Base-by-base conservation (phyloP, 2,113 vertebrate genomes). In the Cacatua alba region DNA sequence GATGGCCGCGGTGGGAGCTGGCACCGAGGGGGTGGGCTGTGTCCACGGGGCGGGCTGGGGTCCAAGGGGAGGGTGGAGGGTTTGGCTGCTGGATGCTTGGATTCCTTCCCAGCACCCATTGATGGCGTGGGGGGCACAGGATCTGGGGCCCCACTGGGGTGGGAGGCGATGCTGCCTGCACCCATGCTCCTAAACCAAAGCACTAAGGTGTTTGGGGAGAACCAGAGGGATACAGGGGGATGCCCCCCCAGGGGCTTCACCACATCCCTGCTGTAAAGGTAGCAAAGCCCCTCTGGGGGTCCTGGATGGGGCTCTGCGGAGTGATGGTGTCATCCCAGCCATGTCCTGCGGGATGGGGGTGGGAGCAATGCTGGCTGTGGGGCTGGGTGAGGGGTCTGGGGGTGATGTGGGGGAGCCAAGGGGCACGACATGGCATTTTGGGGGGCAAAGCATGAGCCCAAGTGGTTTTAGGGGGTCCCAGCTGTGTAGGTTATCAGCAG, bases 401-500 rank as follows among this genome's bases (percentile, higher is more conserved):
- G 46, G 10, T 25, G 76, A 6, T 19, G 84, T 33, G 24, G 5
- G 21, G 23, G 20, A 43, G 41, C n/a, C 33, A 8, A 18, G 7
- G 71, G 62, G 71, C 57, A n/a, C 71, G 71, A 63, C 8, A 1
- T 1, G 43, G 53, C 11, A 17, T 74, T 86, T 59, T 28, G 57
- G 65, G 91, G 77, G 49, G 10, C 35, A 49, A 7, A 15, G 60
- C 19, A 10, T 26, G 88, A 86, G 76, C 57, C 17, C 1, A 6
- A 19, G 52, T 0, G 3, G 55, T 86, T 85, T 69, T 16, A 3
- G 6, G 39, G 55, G 81, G 65, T 70, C 87, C 83, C 3, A 21
- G 83, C 8, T 20, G 70, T 35, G 57, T 1, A 67, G 75, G 95
- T 95, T 95, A 97, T 97, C 95, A 94, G 93, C n/a, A 4, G 92